Evolutionary conservation across 2,797 vertebrate species (phyloP), one percentile per base, ranked within the genome.

Genomic region (Valencia hispanica): DNA sequence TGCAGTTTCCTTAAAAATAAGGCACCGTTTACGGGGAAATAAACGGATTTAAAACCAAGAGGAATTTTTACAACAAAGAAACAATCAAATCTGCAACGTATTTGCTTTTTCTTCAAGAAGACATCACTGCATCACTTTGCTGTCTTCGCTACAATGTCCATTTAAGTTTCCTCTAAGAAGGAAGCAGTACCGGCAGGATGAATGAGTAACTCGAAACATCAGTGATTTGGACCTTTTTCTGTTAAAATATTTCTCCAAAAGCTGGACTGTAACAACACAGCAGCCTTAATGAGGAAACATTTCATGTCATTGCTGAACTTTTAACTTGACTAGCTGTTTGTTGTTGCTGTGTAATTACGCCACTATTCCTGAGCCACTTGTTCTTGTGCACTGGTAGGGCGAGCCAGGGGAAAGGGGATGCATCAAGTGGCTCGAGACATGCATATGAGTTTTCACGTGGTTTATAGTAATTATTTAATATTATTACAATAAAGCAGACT

Each of bases 211-310:
- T 80, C 68, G 72, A 72, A 83, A 75, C 75, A 81, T 1, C 80
- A 76, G 87, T 85, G 84, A 80, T 85, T 82, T 84, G 88, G 86
- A 88, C 91, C 90, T 90, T 85, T n/a, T 70, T 78, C 47, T 76
- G 59, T 86, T 78, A 79, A 78, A 48, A 70, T 81, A 84, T 50
- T 71, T 69, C 22, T 27, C 61, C 61, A 9, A 20, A 65, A 65
- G 18, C 34, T 77, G 61, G 69, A 75, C 14, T 84, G 45, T 70
- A 79, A 84, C 72, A 47, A 72, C 22, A 63, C 70, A 69, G 51
- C 45, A 45, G 48, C 65, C 61, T 32, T 30, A 9, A 68, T 11
- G n/a, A 59, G 1, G 5, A 36, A 25, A 12, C 68, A 53, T 76
- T 70, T 43, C 9, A 39, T 30, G 2, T 61, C 8, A 32, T 12